phyloP scores from a whole-genome alignment of 2,797 vertebrate genomes.

The Ctenochaetus hawaiiensis region DNA sequence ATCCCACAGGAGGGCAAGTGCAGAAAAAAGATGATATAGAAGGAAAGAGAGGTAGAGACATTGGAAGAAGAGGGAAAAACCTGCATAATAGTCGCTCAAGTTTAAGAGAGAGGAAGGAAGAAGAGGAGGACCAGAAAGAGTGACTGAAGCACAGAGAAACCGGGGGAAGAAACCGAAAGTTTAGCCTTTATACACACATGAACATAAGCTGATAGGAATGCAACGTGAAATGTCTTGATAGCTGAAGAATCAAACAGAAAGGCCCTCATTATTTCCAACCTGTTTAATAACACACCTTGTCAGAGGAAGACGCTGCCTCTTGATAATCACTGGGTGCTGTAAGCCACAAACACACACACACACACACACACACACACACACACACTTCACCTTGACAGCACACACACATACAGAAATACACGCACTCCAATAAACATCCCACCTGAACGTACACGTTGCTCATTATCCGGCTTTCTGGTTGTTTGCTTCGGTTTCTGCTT shows the following conservation, averaged over 20 bases:
- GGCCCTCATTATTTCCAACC: conserved; percentile 21
- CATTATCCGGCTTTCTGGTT: conserved; percentile 34
- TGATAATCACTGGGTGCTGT: conserved; percentile 30
- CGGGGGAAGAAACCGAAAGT: conserved; percentile 4
- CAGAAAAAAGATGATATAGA: conserved; percentile 8
- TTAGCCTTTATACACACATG: conserved; percentile 2
- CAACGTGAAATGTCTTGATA: conserved; percentile 20
- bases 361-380: neutral
- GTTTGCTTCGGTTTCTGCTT: conserved; percentile 20
- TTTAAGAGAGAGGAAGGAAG: conserved; percentile 10
- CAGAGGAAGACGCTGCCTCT: conserved; percentile 23
- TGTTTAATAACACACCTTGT: conserved; percentile 48
- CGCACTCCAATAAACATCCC: neutral
- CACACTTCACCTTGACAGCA: conserved; percentile 15
- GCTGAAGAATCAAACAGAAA: conserved; percentile 34
- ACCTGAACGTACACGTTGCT: conserved; percentile 14
- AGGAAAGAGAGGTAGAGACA: conserved; percentile 4
- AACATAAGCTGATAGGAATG: conserved; percentile 12
- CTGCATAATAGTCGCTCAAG: conserved; percentile 8
- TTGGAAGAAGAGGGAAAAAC: neutral
- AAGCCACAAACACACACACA: neutral
- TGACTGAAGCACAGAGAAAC: conserved; percentile 1
- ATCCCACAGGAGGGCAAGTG: conserved; percentile 11
- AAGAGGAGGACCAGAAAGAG: conserved; percentile 11
- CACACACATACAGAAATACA: conserved; percentile 7